Percentiles rank a stretch among this genome's conserved stretches.
Conservation (phyloP, 2,888 invertebrate genomes). For the Sussaba pulchella region DNA sequence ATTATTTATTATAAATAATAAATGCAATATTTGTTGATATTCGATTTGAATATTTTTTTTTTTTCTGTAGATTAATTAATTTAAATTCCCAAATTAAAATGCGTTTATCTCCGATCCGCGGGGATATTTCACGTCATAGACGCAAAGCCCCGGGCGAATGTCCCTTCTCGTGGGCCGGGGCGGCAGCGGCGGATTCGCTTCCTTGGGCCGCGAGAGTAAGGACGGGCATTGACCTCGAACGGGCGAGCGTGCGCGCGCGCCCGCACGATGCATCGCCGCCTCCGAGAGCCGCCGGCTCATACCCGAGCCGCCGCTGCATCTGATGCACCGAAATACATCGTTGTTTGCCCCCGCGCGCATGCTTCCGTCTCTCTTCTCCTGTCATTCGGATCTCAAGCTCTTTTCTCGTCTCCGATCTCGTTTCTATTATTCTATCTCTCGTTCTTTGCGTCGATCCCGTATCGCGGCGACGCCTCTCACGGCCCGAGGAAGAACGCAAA, state of each 20-base stretch:
- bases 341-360: constrained; percentile 67
- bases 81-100: too few species aligned
- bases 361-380: constrained; percentile 57
- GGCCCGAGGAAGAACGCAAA: constrained; percentile 58
- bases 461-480: background rate
- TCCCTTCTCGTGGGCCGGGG: constrained; percentile 60
- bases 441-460: constrained; percentile 27
- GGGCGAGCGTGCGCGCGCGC: constrained; percentile 79
- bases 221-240: constrained; percentile 84
- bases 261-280: constrained; percentile 80
- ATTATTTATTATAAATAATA: too few species aligned
- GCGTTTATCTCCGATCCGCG: too few species aligned
- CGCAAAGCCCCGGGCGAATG: constrained; percentile 47
- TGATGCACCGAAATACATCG: constrained; percentile 66
- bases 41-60: too few species aligned
- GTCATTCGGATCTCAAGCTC: constrained; percentile 43
- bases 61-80: too few species aligned
- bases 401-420: constrained; percentile 37
- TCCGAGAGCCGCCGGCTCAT: constrained; percentile 68
- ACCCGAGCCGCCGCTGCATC: constrained; percentile 43
- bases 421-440: constrained; percentile 50
- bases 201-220: constrained; percentile 83
- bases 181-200: constrained; percentile 71
- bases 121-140: too few species aligned
- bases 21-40: too few species aligned